Base-by-base conservation (phyloP, 2,113 vertebrate genomes). In the Lepus timidus region DNA sequence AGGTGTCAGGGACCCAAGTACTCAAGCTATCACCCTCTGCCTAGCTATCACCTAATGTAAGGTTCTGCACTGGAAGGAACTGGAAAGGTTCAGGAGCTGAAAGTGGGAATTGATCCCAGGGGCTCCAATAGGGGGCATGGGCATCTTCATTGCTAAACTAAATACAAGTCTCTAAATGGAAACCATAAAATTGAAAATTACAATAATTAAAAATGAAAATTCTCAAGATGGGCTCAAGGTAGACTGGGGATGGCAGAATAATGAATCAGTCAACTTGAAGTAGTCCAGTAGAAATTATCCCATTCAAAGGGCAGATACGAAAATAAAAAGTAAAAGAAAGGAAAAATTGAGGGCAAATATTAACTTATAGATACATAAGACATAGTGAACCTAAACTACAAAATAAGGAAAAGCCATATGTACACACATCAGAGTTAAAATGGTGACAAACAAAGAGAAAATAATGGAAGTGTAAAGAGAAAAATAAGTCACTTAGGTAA, bases 161-260 rank as follows among this genome's bases (percentile, higher is more conserved):
- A 19, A 58, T 58, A 58, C 17, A 13, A 13, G 17, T 58, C 55
- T 58, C 13, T 64, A 65, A 70, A 76, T 92, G 10, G 27, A 92
- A 78, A 51, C 75, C 74, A 25, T 73, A 64, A 84, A 84, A 33
- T 70, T 96, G 23, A 84, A 79, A 65, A 87, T 78, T 55, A 51
- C 0, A 49, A 76, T 64, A 83, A 70, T 22, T 93, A 11, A 87
- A 82, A 70, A 62, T 64, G 58, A 90, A 51, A 93, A 12, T 88
- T 73, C 8, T 1, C 22, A 55, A 49, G 64, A 78, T 84, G 78
- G 39, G 27, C 52, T 88, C 33, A 78, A 65, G 71, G 31, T 22
- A 84, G 29, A 52, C 9, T 33, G 36, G 13, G 84, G n/a, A n/a
- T 33, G 8, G 25, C 11, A 62, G 64, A 83, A 68, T 11, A 87